Evolutionary conservation across 1,140 invertebrate species (phyloP), one percentile per base, ranked within the genome.

Genomic region (Trichonephila clavipes): DNA sequence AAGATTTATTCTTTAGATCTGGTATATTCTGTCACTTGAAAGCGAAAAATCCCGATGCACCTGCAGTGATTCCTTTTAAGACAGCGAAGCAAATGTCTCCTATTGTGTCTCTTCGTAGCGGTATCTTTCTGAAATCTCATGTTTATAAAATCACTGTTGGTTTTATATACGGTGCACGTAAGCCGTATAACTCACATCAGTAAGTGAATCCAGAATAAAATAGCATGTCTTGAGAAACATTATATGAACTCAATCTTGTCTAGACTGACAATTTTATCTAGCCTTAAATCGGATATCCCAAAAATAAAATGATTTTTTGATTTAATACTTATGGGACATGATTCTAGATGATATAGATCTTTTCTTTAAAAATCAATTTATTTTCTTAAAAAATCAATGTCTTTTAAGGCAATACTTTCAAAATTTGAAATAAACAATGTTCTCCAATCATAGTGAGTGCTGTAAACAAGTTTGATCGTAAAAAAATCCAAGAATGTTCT

Each of bases 31-130:
- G 44, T 82, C 77, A 69, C 24, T 69, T 24, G 66, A 24, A 14
- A 69, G n/a, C 24, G 21, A 69, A 69, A 69, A n/a, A 69, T 69
- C 21, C 66, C 66, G 24, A 69, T 24, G 66, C 66, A 69, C 66
- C 66, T 69, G 66, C n/a, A 69, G 66, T 69, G 66, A 69, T 69
- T 69, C 66, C 66, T 69, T 69, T 69, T 69, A 69, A 69, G 66
- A 69, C 66, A 69, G 66, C 21, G 66, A 24, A 82, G 44, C 77
- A 51, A 82, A 82, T 82, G 34, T 44, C 77, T 51, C 77, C 77
- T 19, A 82, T 82, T 21, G 34, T 51, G 77, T 51, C 77, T 51
- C 77, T 28, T 82, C 34, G 19, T 34, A 19, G 44, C 6, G 28
- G 28, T 82, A 82, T 82, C 77, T 82, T 21, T 44, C 34, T 40